Evolutionary conservation across 1,140 invertebrate species (phyloP), one percentile per base, ranked within the genome.

Genomic region (Ridgeia piscesae): DNA sequence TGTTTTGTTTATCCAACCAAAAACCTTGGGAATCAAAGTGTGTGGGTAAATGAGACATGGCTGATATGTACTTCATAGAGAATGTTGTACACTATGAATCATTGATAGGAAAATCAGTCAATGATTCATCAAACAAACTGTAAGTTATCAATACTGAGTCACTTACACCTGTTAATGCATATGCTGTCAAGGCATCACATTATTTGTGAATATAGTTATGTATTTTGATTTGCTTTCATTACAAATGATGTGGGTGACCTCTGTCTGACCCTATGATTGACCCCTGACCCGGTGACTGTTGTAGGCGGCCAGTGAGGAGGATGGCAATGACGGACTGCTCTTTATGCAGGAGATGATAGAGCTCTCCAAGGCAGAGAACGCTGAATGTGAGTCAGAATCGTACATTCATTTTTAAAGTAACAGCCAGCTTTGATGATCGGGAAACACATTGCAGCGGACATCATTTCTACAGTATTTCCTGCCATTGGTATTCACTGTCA

Each of bases 301-400:
- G 93, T 93, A 99, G 98, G 99, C 98, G 21, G 97, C 97, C 95
- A 97, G 97, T 90, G 96, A 97, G 27, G 97, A 97, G 93, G 98
- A 99, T 95, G 99, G 98, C 1, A 98, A 99, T 95, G 98, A 99
- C 96, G 99, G 99, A 0, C 95, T 99, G 34, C 96, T 98, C 42
- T 99, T 99, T 94, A 99, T 99, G 98, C 98, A 99, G 94, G 99
- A 99, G 96, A 99, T 99, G 98, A 97, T 98, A 14, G 98, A 99
- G 96, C 96, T 99, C 89, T 98, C 98, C 50, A 98, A 98, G 94
- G 96, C 97, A 92, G 97, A 98, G 35, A 93, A 94, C 89, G 92
- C 77, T 42, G 92, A 93, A 77, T 77, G 58, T 77, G 6, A 77
- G 58, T 31, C 58, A 77, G 17, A 77, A 6, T 77, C 14, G 27